Evolutionary conservation across 2,113 vertebrate species (phyloP), one percentile per base, ranked within the genome.

Genomic region (Nibea coibor): DNA sequence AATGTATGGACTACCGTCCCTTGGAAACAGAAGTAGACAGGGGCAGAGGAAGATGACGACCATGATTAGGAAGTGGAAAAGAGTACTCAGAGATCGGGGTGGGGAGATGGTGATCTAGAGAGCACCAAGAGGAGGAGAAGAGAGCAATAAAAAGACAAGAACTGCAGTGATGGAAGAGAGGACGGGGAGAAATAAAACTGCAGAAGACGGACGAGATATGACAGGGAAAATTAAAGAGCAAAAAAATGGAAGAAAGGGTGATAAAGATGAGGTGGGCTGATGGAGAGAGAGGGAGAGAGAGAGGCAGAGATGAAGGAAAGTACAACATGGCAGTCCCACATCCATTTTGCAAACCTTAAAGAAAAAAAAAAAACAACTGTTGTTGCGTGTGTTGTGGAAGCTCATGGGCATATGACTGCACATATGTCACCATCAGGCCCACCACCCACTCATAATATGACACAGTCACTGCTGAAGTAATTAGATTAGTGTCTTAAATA

Each of bases 41-140:
- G 14, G 66, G 42, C 15, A 56, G 62, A 83, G 42, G 61, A 64
- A 48, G 69, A 78, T 63, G 53, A 83, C 14, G 20, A 53, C 56
- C 24, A 63, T 69, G 71, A 75, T 50, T 47, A 72, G 78, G 56
- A 85, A 22, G 31, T 65, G 78, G 70, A 48, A 85, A 79, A 75
- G 15, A 58, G 51, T 26, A 56, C 14, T 77, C 22, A n/a, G 59
- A 81, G 47, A 42, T 51, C 26, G 53, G 50, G 35, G 19, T 53
- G 5, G 45, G 64, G 65, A 70, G 45, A 17, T 22, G 74, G 70
- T 47, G 69, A 58, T 73, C 14, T 31, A 35, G 28, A 65, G 67
- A 78, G 58, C 10, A 50, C 48, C 26, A 76, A 66, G 10, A 79
- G 8, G 48, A 75, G 56, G 19, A 71, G 62, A 53, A 35, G 39